Percentiles rank a stretch among this genome's conserved stretches.
phyloP scores from a whole-genome alignment of 2,113 vertebrate species.

The Holacanthus passer region DNA sequence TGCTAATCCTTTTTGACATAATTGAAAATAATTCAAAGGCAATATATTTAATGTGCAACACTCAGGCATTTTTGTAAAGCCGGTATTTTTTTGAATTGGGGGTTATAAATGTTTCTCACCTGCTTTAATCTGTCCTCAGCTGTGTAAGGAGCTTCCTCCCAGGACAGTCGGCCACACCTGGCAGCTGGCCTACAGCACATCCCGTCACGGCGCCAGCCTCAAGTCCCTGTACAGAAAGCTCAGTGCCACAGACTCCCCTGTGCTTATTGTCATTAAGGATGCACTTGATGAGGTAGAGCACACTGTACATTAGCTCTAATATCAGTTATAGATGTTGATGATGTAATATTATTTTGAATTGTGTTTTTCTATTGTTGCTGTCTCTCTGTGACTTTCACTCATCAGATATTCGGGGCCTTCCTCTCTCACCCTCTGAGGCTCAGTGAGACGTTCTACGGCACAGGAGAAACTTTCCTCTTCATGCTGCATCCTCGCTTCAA shows the following conservation, averaged over 20 bases:
- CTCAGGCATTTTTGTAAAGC: too few relatives aligned
- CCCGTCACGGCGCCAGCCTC: constrained; percentile 84
- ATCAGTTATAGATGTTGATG: neutral
- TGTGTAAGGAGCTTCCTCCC: constrained; percentile 83
- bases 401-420: constrained; percentile 85
- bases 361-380: neutral
- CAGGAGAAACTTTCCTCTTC: constrained; percentile 87
- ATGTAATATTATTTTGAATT: neutral
- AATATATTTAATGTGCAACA: too few relatives aligned
- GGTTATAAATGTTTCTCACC: neutral
- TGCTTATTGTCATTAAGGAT: constrained; percentile 84
- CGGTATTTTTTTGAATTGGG: too few relatives aligned
- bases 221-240: constrained; percentile 86
- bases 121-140: constrained; percentile 62
- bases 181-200: constrained; percentile 84
- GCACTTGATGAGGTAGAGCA: constrained; percentile 79
- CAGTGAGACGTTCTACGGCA: constrained; percentile 85
- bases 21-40: too few relatives aligned
- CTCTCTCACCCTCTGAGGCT: constrained; percentile 84
- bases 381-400: neutral
- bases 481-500: constrained; percentile 86
- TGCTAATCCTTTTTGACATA: too few relatives aligned
- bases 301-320: too few relatives aligned
- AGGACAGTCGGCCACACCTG: constrained; percentile 82
- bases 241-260: constrained; percentile 78